phyloP scores from a whole-genome alignment of 2,797 vertebrate genomes.

The Pteronotus mesoamericanus region DNA sequence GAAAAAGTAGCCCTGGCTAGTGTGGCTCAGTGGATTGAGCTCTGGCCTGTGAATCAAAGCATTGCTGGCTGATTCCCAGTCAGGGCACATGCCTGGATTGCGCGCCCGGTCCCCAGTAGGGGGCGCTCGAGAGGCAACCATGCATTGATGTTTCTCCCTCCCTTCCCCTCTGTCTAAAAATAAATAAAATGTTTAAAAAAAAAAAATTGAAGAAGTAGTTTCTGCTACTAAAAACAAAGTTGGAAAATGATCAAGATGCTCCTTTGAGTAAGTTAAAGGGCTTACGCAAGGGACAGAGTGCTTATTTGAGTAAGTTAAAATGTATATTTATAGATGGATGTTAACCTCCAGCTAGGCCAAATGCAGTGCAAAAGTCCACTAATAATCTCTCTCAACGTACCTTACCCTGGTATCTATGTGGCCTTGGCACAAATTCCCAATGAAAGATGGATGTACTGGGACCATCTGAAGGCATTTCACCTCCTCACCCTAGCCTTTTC shows the following conservation, averaged over 20 bases:
- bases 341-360: neutral
- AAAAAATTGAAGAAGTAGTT: neutral
- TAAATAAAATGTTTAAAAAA: no score
- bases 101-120: no score
- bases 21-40: no score
- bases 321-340: neutral
- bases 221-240: neutral
- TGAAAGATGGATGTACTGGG: neutral
- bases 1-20: no score
- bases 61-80: no score
- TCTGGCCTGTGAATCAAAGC: no score
- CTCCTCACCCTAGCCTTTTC: neutral
- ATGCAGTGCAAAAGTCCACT: neutral
- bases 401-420: neutral
- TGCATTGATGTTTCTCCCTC: no score
- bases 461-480: neutral
- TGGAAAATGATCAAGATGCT: neutral
- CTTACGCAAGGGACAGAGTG: neutral
- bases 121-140: no score
- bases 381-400: neutral
- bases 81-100: no score
- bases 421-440: neutral
- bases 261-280: constrained; percentile 9
- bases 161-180: no score
- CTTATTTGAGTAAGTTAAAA: constrained; percentile 2